These are phyloP conservation scores for Phengaris arion DNA, from an alignment of 2,888 invertebrate genomes.

Conservation along the genomic window DNA sequence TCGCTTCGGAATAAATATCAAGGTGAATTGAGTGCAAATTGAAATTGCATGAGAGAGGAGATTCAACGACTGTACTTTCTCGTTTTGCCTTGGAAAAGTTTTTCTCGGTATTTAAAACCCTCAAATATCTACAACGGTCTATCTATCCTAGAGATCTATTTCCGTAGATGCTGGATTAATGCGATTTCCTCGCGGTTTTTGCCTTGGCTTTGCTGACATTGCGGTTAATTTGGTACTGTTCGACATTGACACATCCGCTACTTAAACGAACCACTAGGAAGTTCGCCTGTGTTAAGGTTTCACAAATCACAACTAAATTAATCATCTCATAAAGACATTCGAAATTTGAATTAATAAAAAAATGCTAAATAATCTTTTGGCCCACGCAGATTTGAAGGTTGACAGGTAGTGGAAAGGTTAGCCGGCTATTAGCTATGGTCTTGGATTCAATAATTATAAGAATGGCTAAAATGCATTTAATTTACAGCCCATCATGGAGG, in stretches of 20 bases:
- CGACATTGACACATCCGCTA: slow-evolving; percentile 70
- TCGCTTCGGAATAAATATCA: slow-evolving; percentile 65
- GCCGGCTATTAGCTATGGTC: background rate
- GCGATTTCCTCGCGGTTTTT: slow-evolving; percentile 56
- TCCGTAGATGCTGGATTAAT: slow-evolving; percentile 26
- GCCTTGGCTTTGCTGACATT: slow-evolving; percentile 67
- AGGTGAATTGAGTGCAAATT: slow-evolving; percentile 53
- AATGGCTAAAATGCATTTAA: background rate
- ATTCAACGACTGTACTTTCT: slow-evolving; percentile 29
- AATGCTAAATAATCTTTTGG: background rate
- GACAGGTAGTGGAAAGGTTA: background rate
- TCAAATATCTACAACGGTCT: background rate
- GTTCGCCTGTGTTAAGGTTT: slow-evolving; percentile 40
- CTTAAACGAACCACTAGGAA: slow-evolving; percentile 58
- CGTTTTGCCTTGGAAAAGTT: slow-evolving; percentile 28
- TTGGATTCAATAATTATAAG: background rate
- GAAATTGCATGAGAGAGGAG: slow-evolving; percentile 50
- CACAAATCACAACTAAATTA: background rate
- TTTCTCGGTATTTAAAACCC: slow-evolving; percentile 28
- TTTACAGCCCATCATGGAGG: background rate
- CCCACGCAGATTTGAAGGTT: background rate
- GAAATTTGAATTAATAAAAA: background rate
- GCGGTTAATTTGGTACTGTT: slow-evolving; percentile 67
- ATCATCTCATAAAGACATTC: background rate
- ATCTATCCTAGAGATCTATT: slow-evolving; percentile 28